Base-by-base conservation (phyloP, 2,888 invertebrate genomes). In the Heteromurus nitidus region DNA sequence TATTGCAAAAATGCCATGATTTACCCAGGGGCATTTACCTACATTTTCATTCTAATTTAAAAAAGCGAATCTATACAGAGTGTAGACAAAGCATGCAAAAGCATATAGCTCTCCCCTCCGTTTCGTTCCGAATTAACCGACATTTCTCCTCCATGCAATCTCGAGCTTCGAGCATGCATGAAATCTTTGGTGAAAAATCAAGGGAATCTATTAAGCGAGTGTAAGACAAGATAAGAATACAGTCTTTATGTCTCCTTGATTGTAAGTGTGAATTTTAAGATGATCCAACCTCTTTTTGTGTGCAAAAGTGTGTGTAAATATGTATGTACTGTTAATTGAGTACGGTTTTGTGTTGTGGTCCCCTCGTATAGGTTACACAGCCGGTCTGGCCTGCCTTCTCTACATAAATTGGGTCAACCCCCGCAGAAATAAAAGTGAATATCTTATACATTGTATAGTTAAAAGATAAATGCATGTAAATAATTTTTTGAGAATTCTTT, bases 321-420 rank as follows among this genome's bases (percentile, higher is more conserved):
- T 7, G 13, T 26, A 58, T 28, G 26, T 28, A 13, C 58, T 62
- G 11, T 31, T 62, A 62, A 62, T 62, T 62, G 62, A 20, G 50
- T 50, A 20, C 20, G 20, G 55, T 9, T 11, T 26, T 55, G 55
- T 13, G 26, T 55, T 20, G 70, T 70, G 58, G 70, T 42, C 13
- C 42, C 58, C 60, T 58, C 44, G 1, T 44, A 60, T 70, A 60
- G 70, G 50, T 73, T 31, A 26, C 73, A 64, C 50, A 64, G 36
- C 73, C 64, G 31, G 64, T 31, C 73, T 64, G 31, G 47, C 36
- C 42, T 64, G 31, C 47, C 30, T 74, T 30, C 62, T 30, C 50
- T n/a, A 47, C 9, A 44, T 62, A 64, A 74, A 44, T 47, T 74
- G 53, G 73, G 73, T 74, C 73, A 74, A 47, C 30, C 36, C 50